These are phyloP conservation scores for Melanitta fusca DNA, from an alignment of 2,797 vertebrate genomes.

Conservation along the genomic window DNA sequence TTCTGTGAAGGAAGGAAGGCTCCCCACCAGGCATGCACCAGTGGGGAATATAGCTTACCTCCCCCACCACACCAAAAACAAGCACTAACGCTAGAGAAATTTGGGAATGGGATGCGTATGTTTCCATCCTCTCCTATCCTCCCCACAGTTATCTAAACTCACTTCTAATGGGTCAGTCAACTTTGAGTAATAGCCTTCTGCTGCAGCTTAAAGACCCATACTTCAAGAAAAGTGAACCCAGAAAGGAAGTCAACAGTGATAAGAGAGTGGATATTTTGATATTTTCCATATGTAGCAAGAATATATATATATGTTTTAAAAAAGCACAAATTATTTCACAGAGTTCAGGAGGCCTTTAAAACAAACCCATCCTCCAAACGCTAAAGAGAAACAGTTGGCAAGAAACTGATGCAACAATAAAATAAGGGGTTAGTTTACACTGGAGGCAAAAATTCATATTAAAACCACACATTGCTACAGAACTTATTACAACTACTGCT, in stretches of 20 bases:
- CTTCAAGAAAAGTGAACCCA: constrained; percentile 63
- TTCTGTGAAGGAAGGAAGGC: not conserved
- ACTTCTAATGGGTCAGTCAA: constrained; percentile 54
- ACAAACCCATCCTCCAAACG: constrained; percentile 25
- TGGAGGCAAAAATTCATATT: not conserved
- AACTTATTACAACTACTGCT: not conserved
- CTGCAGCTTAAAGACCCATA: constrained; percentile 48
- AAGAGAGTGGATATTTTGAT: constrained; percentile 61
- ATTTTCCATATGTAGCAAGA: constrained; percentile 59
- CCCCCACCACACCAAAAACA: not conserved
- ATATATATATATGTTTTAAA: not conserved
- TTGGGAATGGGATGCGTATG: not conserved
- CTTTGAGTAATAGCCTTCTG: constrained; percentile 66
- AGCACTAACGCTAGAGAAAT: not conserved
- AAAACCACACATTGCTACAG: not conserved
- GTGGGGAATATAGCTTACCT: not conserved
- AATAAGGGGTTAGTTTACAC: not conserved
- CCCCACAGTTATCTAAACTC: constrained; percentile 50
- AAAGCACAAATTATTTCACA: constrained; percentile 3
- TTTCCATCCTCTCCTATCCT: constrained; percentile 18
- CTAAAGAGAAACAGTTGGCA: constrained; percentile 29
- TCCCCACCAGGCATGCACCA: not conserved
- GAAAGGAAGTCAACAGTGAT: constrained; percentile 64
- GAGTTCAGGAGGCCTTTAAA: constrained; percentile 54
- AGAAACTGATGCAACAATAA: constrained; percentile 14